Percentiles rank a stretch among this genome's conserved stretches.
Conservation (phyloP, 2,888 invertebrate genomes). For the Lydus trimaculatus region DNA sequence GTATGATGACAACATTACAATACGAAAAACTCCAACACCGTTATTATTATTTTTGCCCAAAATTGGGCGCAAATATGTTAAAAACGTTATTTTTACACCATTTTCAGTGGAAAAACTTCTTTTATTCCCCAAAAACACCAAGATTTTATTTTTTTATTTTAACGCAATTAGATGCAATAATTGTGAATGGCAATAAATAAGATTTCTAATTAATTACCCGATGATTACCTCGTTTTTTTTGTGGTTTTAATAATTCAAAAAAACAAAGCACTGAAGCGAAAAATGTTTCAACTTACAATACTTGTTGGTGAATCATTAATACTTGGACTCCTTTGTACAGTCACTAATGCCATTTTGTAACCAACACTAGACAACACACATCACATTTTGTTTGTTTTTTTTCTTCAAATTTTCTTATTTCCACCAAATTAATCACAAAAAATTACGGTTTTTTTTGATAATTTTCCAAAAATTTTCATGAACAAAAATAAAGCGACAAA, state of each 20-base stretch:
- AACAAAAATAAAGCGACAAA: slow-evolving; percentile 44
- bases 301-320: slow-evolving; percentile 69
- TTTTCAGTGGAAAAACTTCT: slow-evolving; percentile 15
- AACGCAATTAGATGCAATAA: too few species aligned
- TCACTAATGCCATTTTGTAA: slow-evolving; percentile 71
- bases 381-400: slow-evolving; percentile 30
- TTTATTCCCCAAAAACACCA: neutral
- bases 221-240: neutral
- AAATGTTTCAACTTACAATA: slow-evolving; percentile 61
- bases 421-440: neutral
- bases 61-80: slow-evolving; percentile 32
- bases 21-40: slow-evolving; percentile 45
- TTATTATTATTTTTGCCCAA: slow-evolving; percentile 37
- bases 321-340: slow-evolving; percentile 76
- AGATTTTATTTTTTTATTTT: too few species aligned
- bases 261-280: slow-evolving; percentile 6
- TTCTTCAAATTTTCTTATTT: slow-evolving; percentile 10
- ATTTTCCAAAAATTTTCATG: slow-evolving; percentile 40
- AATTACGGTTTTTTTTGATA: neutral
- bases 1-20: slow-evolving; percentile 40
- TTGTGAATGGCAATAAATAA: neutral
- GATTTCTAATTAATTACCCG: neutral
- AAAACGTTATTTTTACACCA: slow-evolving; percentile 33
- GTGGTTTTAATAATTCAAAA: slow-evolving; percentile 10
- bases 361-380: slow-evolving; percentile 8